These are phyloP conservation scores for Aegypius monachus DNA, from an alignment of 2,113 vertebrate genomes.

Conservation along the genomic window DNA sequence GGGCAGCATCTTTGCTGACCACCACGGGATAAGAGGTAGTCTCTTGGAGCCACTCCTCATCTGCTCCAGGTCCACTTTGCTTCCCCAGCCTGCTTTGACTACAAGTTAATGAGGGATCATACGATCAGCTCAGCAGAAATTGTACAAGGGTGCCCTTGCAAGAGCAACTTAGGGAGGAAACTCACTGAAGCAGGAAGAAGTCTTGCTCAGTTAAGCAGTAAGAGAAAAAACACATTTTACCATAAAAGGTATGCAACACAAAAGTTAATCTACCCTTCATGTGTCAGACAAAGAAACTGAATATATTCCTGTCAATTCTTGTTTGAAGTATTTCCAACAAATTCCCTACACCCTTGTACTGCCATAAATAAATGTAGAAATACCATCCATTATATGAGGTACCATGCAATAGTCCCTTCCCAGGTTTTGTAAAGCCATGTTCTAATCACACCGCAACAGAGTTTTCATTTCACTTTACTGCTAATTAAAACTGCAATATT, in stretches of 20 bases:
- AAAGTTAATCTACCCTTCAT: slow-evolving; percentile 10
- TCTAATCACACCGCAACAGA: neutral
- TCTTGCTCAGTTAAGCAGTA: neutral
- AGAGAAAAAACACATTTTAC: slow-evolving; percentile 13
- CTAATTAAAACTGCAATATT: slow-evolving; percentile 20
- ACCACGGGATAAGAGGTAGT: accelerated
- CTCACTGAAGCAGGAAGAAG: neutral
- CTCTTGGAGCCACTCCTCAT: neutral
- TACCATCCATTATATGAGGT: neutral
- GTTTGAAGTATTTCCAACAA: slow-evolving; percentile 31
- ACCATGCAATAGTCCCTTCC: neutral
- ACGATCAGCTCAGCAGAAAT: neutral
- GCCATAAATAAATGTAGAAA: neutral
- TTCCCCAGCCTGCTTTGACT: neutral
- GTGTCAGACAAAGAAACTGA: slow-evolving; percentile 19
- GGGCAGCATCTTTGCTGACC: neutral
- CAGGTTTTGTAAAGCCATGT: neutral
- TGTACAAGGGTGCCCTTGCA: neutral
- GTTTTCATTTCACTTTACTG: neutral
- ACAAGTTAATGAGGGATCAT: neutral
- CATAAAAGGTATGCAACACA: neutral
- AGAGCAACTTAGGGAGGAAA: neutral
- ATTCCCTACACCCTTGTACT: neutral
- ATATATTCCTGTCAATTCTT: slow-evolving; percentile 33
- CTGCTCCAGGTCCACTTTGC: neutral